These are phyloP conservation scores for Nematostella vectensis DNA, from an alignment of 92 coral and sea anemone species.

Conservation along the genomic window DNA sequence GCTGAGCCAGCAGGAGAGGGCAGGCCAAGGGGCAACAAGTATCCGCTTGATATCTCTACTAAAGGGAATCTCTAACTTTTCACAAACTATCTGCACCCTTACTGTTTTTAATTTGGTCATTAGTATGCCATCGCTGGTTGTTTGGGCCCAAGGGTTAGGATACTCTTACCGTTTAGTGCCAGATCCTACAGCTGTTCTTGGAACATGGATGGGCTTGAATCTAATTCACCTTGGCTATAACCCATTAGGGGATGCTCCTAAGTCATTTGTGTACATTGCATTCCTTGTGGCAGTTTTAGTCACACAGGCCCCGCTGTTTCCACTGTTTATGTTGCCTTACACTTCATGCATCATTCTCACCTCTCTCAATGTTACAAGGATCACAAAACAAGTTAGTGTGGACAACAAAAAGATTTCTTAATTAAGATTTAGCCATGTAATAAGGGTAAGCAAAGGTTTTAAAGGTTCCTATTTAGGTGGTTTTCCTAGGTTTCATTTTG, in stretches of 20 bases:
- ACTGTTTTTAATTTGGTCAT: slow-evolving; percentile 26
- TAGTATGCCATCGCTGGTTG: slow-evolving; percentile 52
- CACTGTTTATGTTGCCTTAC: slow-evolving; percentile 58
- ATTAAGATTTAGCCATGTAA: no score
- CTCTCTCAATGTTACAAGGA: slow-evolving; percentile 40
- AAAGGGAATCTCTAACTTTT: slow-evolving; percentile 45
- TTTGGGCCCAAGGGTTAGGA: slow-evolving; percentile 50
- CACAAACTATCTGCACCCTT: slow-evolving; percentile 47
- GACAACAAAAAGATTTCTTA: no score
- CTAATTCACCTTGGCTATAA: slow-evolving; percentile 44
- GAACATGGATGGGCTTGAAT: slow-evolving; percentile 51
- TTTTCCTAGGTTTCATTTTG: no score
- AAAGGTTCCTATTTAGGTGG: no score
- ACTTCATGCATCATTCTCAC: slow-evolving; percentile 50
- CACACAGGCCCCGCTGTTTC: slow-evolving; percentile 62
- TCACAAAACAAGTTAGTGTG: slow-evolving; percentile 7
- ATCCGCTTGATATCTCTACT: slow-evolving; percentile 12
- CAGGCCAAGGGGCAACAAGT: slow-evolving; percentile 16
- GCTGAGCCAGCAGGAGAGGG: slow-evolving; percentile 27
- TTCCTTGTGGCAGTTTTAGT: slow-evolving; percentile 59
- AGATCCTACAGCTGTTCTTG: slow-evolving; percentile 60
- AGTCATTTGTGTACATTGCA: slow-evolving; percentile 56
- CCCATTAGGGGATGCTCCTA: slow-evolving; percentile 49
- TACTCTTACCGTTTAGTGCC: slow-evolving; percentile 30
- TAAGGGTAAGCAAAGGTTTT: no score